Percentiles rank a stretch among this genome's conserved stretches.
Evolutionary conservation across 2,797 vertebrate species (phyloP).

Genomic region (Eidolon dupreanum): DNA sequence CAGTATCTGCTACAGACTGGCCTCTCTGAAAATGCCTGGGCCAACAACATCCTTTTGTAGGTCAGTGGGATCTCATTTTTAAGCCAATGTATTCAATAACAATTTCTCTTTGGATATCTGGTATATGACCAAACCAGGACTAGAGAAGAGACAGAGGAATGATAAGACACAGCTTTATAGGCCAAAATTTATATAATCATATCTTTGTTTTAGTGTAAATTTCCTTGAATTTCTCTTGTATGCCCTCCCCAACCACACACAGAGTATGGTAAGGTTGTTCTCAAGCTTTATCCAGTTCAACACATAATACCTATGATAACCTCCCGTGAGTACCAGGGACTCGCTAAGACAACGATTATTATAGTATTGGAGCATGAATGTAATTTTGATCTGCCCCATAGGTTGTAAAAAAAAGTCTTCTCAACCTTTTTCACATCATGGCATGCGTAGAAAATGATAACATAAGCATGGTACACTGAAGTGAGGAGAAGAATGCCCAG

Average conservation of each 20-base stretch:
- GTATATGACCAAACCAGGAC: background rate
- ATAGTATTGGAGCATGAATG: background rate
- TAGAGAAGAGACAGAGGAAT: background rate
- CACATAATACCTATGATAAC: background rate
- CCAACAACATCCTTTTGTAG: background rate
- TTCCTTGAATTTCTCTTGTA: background rate
- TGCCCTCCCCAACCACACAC: background rate
- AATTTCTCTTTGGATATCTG: background rate
- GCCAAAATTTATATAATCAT: background rate
- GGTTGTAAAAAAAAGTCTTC: background rate
- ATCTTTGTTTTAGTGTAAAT: slow-evolving; percentile 4
- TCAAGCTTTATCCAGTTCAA: background rate
- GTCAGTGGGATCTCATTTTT: background rate
- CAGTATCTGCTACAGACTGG: background rate
- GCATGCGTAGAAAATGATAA: background rate
- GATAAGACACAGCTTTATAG: background rate
- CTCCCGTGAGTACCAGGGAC: background rate
- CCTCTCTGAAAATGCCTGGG: slow-evolving; percentile 19
- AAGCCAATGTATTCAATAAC: background rate
- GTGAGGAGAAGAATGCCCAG: background rate
- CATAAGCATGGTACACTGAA: background rate
- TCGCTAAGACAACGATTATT: background rate
- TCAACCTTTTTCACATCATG: background rate
- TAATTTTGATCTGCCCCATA: background rate
- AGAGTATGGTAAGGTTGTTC: background rate